phyloP scores from a whole-genome alignment of 2,797 vertebrate genomes.

The Poecile montanus region DNA sequence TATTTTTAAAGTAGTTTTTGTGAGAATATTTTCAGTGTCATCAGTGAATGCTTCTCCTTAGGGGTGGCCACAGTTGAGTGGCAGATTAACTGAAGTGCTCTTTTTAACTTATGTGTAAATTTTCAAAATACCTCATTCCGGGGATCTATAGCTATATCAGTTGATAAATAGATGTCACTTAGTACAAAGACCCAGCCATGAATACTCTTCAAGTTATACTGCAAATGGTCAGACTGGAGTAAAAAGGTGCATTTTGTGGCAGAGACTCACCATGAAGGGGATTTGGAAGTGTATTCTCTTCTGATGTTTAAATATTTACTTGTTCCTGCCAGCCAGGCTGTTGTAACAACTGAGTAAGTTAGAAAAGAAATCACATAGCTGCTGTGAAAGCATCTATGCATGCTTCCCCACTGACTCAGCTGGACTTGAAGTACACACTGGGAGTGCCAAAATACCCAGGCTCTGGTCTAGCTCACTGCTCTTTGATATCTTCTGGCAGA shows the following conservation, averaged over 20 bases:
- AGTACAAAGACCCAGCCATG: background rate
- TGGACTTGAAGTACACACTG: background rate
- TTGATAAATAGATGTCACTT: background rate
- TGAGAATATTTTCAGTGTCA: background rate
- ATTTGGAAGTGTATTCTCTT: background rate
- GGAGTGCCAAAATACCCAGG: background rate
- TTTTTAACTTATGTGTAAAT: background rate
- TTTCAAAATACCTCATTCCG: background rate
- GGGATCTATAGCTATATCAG: background rate
- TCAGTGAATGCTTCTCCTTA: background rate
- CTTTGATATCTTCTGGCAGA: conserved; percentile 35
- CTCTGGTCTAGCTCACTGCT: conserved; percentile 7
- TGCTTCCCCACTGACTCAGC: conserved; percentile 41
- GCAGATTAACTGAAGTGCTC: background rate
- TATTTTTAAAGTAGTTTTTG: background rate
- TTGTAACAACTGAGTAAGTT: background rate
- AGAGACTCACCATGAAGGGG: background rate
- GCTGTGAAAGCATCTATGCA: conserved; percentile 33
- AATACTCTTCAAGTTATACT: background rate
- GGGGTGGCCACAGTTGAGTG: background rate
- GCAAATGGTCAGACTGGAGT: background rate
- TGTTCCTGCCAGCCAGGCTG: background rate
- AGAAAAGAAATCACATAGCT: background rate
- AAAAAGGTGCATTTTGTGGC: background rate
- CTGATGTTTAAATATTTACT: background rate